Base-by-base conservation (phyloP, 2,113 vertebrate species). In the Tachycineta bicolor region DNA sequence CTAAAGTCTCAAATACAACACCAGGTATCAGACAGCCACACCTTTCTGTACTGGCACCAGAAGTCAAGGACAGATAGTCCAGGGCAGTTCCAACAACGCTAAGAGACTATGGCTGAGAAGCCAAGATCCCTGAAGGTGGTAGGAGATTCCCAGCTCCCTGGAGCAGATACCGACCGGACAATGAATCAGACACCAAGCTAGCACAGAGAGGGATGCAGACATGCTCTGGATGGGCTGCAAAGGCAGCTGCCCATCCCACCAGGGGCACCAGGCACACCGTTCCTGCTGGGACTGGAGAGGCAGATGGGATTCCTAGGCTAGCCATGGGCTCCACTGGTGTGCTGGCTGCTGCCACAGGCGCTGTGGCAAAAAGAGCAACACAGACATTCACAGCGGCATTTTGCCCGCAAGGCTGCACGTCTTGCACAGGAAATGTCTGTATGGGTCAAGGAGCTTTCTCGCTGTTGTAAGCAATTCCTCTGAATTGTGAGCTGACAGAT, bases 291-390 rank as follows among this genome's bases (percentile, higher is more conserved):
- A 37, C 43, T n/a, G 3, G 1, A 19, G 19, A 46, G 18, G 11
- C 23, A 55, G 22, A 28, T 0, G 2, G 53, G 6, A 73, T 60
- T 59, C 58, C 71, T 2, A 9, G n/a, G 12, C 19, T 23, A 37
- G 39, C 33, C 2, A 4, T 4, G 52, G 49, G 34, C 71, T 50
- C 20, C 10, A 0, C 10, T 20, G 33, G 9, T 13, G 67, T 64
- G 11, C 2, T 52, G 22, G 31, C 63, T 81, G 29, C 43, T 62
- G 46, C 39, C 33, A 71, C 24, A 26, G 53, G 46, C 37, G 21
- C n/a, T 39, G 4, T 2, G 11, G 53, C 26, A 75, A 9, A 17
- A 62, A 56, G 6, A 52, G 14, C 41, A 33, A 22, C 2, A 67
- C 3, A 41, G 29, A 56, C 17, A 33, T 11, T 29, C 15, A 52